Conservation (phyloP, 2,888 invertebrate species). For the Lomographa bimaculata region DNA sequence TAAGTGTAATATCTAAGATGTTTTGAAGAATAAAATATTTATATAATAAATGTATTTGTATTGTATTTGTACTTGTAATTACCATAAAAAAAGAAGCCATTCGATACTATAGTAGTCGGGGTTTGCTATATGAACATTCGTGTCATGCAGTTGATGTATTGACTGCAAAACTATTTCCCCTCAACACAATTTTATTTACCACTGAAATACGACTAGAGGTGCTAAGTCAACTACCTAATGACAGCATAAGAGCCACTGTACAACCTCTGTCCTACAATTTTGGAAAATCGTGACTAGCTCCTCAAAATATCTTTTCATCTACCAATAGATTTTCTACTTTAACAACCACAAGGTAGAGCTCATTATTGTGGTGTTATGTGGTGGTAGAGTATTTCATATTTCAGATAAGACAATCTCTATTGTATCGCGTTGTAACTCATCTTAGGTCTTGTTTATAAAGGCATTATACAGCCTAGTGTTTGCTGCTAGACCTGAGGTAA, state of each 20-base stretch:
- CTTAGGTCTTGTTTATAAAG: conserved; percentile 41
- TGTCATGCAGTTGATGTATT: too few species aligned
- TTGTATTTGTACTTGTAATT: too few species aligned
- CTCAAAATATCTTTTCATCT: conserved; percentile 23
- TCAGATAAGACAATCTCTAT: conserved; percentile 37
- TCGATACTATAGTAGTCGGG: too few species aligned
- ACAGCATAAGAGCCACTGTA: conserved; percentile 22
- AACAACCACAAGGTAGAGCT: too few species aligned
- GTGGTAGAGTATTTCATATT: conserved; percentile 30
- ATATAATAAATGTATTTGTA: too few species aligned
- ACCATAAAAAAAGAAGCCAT: too few species aligned
- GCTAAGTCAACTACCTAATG: conserved; percentile 22
- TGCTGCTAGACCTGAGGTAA: conserved; percentile 11
- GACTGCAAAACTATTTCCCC: conserved; percentile 4
- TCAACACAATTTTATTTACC: neutral
- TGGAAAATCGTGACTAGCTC: conserved; percentile 25
- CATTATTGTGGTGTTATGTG: too few species aligned
- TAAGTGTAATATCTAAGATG: too few species aligned
- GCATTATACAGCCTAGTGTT: conserved; percentile 32
- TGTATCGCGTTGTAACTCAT: conserved; percentile 42
- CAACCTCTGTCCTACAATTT: conserved; percentile 23
- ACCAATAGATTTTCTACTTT: too few species aligned
- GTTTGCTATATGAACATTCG: too few species aligned
- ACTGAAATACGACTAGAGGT: conserved; percentile 11
- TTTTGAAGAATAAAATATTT: too few species aligned